Percentiles rank a stretch among this genome's conserved stretches.
These are phyloP conservation scores for Phthorimaea operculella DNA, from an alignment of 1,140 invertebrate species.

Conservation along the genomic window DNA sequence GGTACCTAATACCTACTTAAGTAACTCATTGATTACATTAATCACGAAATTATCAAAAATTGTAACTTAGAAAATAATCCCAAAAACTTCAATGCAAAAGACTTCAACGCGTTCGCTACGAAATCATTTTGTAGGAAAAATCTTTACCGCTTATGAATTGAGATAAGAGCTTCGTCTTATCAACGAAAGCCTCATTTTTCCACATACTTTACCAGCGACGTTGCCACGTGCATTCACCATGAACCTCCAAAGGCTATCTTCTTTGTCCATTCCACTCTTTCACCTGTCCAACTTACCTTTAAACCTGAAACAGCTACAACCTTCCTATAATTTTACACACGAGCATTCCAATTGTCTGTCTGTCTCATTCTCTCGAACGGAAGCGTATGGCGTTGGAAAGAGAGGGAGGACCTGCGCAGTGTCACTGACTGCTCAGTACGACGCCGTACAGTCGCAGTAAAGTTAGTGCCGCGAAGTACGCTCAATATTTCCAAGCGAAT, in stretches of 20 bases:
- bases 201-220: slow-evolving; percentile 40
- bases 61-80: no score
- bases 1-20: no score
- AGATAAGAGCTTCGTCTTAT: slow-evolving; percentile 32
- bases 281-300: slow-evolving; percentile 20
- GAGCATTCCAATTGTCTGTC: slow-evolving; percentile 43
- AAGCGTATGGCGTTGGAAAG: slow-evolving; percentile 20
- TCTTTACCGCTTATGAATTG: neutral
- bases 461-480: slow-evolving; percentile 11
- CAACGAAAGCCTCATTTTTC: slow-evolving; percentile 52
- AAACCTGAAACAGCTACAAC: slow-evolving; percentile 29
- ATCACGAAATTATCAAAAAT: no score
- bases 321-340: slow-evolving; percentile 32
- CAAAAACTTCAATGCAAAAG: no score
- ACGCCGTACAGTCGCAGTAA: slow-evolving; percentile 21
- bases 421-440: slow-evolving; percentile 59
- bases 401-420: slow-evolving; percentile 44
- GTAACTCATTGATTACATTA: no score
- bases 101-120: neutral
- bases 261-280: slow-evolving; percentile 29
- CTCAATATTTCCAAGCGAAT: slow-evolving; percentile 13
- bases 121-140: no score
- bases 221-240: slow-evolving; percentile 36
- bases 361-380: slow-evolving; percentile 31
- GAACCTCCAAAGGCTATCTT: slow-evolving; percentile 36